These are phyloP conservation scores for Panthera leo DNA, from an alignment of 2,113 vertebrate species.

Conservation along the genomic window DNA sequence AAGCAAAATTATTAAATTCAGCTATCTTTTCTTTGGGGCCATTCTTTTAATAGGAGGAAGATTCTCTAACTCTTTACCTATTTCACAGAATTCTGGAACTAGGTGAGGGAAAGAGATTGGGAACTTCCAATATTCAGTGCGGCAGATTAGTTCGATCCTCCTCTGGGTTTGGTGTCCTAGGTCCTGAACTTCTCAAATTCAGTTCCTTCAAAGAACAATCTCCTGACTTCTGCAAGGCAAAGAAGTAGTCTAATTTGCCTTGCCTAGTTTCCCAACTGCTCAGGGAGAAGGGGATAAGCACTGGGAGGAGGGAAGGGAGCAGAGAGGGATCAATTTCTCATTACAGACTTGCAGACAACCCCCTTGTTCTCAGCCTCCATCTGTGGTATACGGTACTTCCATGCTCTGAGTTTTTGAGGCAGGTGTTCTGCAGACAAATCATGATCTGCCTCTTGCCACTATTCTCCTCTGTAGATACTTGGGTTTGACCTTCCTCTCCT, in stretches of 20 bases:
- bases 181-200: background rate
- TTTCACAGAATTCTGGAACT: background rate
- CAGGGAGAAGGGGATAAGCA: background rate
- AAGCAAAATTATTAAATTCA: background rate
- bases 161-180: background rate
- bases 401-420: background rate
- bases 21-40: background rate
- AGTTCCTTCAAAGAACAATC: background rate
- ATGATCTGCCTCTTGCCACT: background rate
- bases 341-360: background rate
- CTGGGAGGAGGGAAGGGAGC: too few species aligned
- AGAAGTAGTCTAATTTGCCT: too few species aligned
- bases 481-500: background rate
- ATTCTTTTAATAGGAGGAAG: background rate
- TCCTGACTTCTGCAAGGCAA: background rate
- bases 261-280: background rate
- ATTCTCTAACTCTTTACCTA: background rate
- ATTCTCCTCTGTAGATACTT: background rate
- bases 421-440: background rate
- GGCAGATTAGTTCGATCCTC: background rate
- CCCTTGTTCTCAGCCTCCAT: background rate
- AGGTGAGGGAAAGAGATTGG: background rate
- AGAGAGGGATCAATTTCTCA: background rate
- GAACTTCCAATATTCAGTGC: background rate
- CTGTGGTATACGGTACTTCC: background rate